phyloP scores from a whole-genome alignment of 2,113 vertebrate species.

The Blennius ocellaris region DNA sequence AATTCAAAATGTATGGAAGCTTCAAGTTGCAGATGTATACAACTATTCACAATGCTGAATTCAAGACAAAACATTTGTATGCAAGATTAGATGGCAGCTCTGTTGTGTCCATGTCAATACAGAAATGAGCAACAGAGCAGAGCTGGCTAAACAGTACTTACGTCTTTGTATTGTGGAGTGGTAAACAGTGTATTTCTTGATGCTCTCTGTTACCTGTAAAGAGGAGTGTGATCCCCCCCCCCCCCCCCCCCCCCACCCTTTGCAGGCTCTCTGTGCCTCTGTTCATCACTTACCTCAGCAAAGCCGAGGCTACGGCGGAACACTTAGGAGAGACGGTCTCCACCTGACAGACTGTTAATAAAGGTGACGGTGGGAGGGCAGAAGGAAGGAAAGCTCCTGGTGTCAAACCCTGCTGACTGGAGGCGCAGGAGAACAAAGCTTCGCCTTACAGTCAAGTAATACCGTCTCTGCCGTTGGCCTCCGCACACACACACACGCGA shows the following conservation, averaged over 20 bases:
- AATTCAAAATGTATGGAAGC: too few species aligned
- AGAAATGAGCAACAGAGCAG: not conserved
- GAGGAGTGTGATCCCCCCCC: constrained; percentile 2
- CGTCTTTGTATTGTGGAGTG: constrained; percentile 10
- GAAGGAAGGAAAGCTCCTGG: constrained; percentile 39
- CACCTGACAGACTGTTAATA: constrained; percentile 78
- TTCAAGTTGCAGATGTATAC: too few species aligned
- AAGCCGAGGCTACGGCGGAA: constrained; percentile 42
- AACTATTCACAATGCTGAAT: too few species aligned
- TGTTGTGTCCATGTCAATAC: not conserved
- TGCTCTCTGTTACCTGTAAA: constrained; percentile 44
- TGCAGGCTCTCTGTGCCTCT: constrained; percentile 31
- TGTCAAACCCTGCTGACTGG: constrained; percentile 61
- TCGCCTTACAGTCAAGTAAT: constrained; percentile 28
- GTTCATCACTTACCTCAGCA: constrained; percentile 72
- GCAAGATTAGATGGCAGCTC: too few species aligned
- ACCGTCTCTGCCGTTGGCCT: not conserved
- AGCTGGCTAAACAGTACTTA: not conserved
- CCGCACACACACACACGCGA: not conserved
- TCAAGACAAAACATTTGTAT: too few species aligned
- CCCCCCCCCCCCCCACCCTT: constrained; percentile 23
- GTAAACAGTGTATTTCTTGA: constrained; percentile 21
- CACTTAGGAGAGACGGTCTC: constrained; percentile 55
- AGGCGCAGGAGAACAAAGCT: constrained; percentile 25
- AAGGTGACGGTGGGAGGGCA: constrained; percentile 75